A percentile compares a stretch with the other conserved stretches of the same genome.
Conservation (phyloP, 2,797 vertebrate genomes). For the Caiman crocodilus region DNA sequence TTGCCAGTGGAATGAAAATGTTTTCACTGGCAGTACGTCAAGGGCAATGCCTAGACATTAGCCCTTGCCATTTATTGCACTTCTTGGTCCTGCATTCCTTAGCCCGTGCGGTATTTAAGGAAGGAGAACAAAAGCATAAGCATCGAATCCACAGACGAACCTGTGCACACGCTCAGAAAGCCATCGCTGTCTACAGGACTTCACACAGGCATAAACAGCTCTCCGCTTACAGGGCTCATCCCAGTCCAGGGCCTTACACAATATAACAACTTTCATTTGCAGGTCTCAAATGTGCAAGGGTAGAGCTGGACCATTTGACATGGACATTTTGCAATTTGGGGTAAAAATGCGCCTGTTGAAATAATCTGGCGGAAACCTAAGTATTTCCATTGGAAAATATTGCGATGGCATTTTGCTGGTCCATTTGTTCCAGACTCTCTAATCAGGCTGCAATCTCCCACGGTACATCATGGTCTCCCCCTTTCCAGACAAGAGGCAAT, state of each 20-base stretch:
- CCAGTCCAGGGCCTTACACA: too few relatives aligned
- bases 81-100: neutral
- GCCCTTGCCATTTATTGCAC: neutral
- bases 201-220: fast-evolving
- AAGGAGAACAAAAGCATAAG: neutral
- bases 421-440: too few relatives aligned
- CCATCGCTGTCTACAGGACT: neutral
- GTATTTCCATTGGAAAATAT: neutral
- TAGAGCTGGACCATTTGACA: neutral
- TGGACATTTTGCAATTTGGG: neutral
- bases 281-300: neutral
- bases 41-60: neutral
- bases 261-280: neutral
- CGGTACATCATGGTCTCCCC: neutral
- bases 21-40: neutral
- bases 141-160: neutral
- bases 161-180: neutral
- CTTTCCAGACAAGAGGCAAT: neutral
- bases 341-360: neutral
- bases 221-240: neutral
- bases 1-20: neutral
- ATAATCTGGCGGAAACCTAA: neutral
- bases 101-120: neutral
- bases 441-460: too few relatives aligned
- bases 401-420: neutral